These are phyloP conservation scores for Dipodomys merriami DNA, from an alignment of 2,113 vertebrate species.

Conservation along the genomic window DNA sequence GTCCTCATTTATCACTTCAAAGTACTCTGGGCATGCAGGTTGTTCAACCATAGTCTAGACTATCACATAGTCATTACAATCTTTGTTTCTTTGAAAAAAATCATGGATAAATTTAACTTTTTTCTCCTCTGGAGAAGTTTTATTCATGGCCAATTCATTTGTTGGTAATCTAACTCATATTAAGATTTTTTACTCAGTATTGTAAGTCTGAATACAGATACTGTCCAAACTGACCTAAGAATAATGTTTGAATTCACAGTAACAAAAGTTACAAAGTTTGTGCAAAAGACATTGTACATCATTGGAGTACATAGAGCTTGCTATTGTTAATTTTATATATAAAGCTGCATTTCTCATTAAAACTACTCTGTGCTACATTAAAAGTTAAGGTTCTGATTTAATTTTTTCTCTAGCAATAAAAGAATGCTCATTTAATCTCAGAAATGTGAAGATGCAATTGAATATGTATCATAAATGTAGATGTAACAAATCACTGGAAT, in stretches of 20 bases:
- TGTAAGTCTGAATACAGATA: conserved; percentile 69
- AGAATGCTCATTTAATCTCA: conserved; percentile 71
- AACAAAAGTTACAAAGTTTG: conserved; percentile 76
- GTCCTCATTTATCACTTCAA: background rate
- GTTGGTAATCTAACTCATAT: conserved; percentile 60
- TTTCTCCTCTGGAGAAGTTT: conserved; percentile 37
- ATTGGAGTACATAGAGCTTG: conserved; percentile 77
- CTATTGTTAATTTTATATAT: conserved; percentile 74
- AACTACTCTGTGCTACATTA: conserved; percentile 75
- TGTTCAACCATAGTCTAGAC: conserved; percentile 33
- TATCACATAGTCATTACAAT: background rate
- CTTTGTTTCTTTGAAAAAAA: conserved; percentile 57
- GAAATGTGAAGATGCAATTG: conserved; percentile 69
- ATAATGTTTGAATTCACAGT: conserved; percentile 73
- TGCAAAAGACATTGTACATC: conserved; percentile 77
- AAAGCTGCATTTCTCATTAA: conserved; percentile 75
- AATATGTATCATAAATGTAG: conserved; percentile 70
- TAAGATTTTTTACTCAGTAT: conserved; percentile 50
- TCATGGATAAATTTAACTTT: background rate
- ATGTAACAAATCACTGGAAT: conserved; percentile 70
- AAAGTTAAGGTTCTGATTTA: conserved; percentile 75
- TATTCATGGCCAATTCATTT: conserved; percentile 32
- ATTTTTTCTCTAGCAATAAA: conserved; percentile 72
- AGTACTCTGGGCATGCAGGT: conserved; percentile 52
- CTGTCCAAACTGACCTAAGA: conserved; percentile 73